Evolutionary conservation across 2,797 vertebrate genomes (phyloP).

Genomic region (Gymnodraco acuticeps): DNA sequence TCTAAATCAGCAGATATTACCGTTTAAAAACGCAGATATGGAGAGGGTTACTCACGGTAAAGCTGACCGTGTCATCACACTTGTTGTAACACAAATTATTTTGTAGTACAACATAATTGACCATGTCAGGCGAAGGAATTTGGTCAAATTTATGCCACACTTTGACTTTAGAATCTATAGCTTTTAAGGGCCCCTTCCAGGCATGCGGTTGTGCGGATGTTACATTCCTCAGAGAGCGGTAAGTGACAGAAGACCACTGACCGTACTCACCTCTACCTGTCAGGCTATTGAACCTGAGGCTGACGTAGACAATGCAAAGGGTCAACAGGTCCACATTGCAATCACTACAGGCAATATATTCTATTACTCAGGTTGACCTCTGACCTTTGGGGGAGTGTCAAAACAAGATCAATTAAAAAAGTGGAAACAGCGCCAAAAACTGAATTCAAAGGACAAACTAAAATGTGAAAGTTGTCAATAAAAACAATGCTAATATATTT

Average conservation of each 20-base stretch:
- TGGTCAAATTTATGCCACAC: constrained; percentile 52
- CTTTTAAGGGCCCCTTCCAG: constrained; percentile 65
- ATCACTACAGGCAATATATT: constrained; percentile 72
- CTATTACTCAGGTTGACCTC: constrained; percentile 71
- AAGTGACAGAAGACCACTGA: constrained; percentile 67
- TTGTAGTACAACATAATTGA: constrained; percentile 23
- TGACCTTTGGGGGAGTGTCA: constrained; percentile 57
- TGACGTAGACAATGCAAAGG: constrained; percentile 69
- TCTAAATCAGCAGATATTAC: constrained; percentile 44
- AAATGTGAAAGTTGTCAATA: constrained; percentile 1
- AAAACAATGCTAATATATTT: not conserved
- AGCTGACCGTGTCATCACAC: constrained; percentile 20
- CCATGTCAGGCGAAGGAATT: constrained; percentile 44
- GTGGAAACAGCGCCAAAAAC: constrained; percentile 42
- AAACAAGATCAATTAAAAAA: constrained; percentile 61
- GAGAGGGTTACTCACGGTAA: constrained; percentile 10
- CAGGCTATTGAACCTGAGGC: constrained; percentile 69
- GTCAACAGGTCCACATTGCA: constrained; percentile 69
- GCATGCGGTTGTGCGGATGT: constrained; percentile 56
- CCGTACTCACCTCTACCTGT: constrained; percentile 70
- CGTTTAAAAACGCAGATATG: constrained; percentile 6
- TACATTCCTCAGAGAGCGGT: constrained; percentile 68
- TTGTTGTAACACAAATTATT: constrained; percentile 18
- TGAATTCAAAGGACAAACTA: constrained; percentile 15
- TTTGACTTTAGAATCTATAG: constrained; percentile 47